Evolutionary conservation across 2,113 vertebrate genomes (phyloP).

Genomic region (Channa maculata): DNA sequence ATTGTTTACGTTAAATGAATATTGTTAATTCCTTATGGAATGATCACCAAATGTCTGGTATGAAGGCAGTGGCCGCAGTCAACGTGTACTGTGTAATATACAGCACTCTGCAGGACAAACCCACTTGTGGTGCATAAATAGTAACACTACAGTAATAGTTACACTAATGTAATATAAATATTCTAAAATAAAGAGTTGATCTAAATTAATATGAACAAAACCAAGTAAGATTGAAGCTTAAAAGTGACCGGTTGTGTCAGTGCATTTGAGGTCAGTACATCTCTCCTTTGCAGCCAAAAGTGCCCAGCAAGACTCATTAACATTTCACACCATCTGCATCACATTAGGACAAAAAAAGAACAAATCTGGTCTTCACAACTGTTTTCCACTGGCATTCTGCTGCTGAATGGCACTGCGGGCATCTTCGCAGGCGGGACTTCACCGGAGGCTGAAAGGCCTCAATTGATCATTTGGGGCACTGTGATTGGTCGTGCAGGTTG

Average conservation of each 20-base stretch:
- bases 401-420: constrained; percentile 18
- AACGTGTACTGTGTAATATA: neutral
- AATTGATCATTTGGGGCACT: constrained; percentile 21
- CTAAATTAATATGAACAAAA: neutral
- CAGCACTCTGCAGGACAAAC: neutral
- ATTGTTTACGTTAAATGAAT: no score
- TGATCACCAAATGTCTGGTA: no score
- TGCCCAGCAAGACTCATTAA: constrained; percentile 17
- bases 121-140: neutral
- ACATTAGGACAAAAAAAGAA: constrained; percentile 2
- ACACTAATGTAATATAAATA: no score
- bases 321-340: constrained; percentile 48
- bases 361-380: constrained; percentile 4
- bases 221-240: neutral
- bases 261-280: neutral
- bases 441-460: constrained; percentile 34
- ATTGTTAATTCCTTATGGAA: no score
- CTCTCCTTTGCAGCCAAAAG: constrained; percentile 4
- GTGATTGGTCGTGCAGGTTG: constrained; percentile 51
- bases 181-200: neutral
- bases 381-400: neutral
- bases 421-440: neutral
- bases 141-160: neutral
- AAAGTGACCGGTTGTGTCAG: neutral
- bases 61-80: no score